Conservation (phyloP, 2,888 invertebrate genomes). For the Caenorhabditis macrosperma region DNA sequence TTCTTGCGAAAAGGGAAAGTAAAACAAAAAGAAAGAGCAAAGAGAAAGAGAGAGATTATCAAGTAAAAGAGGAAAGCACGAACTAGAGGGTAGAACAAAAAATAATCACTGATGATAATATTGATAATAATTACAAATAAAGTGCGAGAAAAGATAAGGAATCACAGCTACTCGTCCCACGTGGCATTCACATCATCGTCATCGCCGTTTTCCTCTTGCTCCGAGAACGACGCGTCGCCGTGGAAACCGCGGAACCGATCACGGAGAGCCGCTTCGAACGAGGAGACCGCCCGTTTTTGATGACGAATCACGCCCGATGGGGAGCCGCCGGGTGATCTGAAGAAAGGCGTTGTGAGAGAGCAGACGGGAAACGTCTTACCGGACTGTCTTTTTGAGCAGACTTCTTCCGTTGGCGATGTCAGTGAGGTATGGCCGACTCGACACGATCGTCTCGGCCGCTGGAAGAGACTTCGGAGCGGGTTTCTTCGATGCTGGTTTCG, state of each 20-base stretch:
- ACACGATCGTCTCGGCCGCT: constrained; percentile 29
- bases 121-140: constrained; percentile 36
- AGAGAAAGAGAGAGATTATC: neutral
- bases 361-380: constrained; percentile 16
- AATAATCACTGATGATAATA: neutral
- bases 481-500: constrained; percentile 6
- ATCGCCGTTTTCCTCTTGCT: constrained; percentile 57
- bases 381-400: constrained; percentile 44
- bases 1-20: constrained; percentile 5
- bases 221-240: constrained; percentile 56
- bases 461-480: constrained; percentile 13
- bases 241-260: constrained; percentile 61
- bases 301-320: constrained; percentile 16
- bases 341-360: neutral
- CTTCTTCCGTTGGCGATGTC: constrained; percentile 57
- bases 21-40: neutral
- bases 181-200: constrained; percentile 55
- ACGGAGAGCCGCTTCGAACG: constrained; percentile 57
- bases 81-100: neutral
- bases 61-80: constrained; percentile 1
- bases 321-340: constrained; percentile 54
- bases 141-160: neutral
- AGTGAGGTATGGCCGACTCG: constrained; percentile 48
- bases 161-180: constrained; percentile 56
- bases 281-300: constrained; percentile 26